These are phyloP conservation scores for Centropus bengalensis DNA, from an alignment of 2,113 vertebrate genomes.

Conservation along the genomic window DNA sequence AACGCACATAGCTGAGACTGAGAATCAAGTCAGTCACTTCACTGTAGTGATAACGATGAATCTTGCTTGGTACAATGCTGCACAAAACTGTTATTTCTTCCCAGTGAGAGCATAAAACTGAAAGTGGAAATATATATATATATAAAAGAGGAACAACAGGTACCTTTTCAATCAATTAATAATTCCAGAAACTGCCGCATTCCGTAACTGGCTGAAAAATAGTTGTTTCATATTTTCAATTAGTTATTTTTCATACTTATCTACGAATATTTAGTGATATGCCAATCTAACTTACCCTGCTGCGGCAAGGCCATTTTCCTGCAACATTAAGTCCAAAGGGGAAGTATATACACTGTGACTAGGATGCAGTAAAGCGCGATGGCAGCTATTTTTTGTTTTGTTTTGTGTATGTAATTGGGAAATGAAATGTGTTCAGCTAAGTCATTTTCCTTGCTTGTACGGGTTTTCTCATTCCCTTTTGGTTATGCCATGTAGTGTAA, in stretches of 20 bases:
- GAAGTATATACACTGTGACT: background rate
- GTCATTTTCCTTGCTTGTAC: background rate
- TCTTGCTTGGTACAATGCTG: background rate
- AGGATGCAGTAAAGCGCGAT: background rate
- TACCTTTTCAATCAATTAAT: background rate
- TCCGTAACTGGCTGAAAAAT: background rate
- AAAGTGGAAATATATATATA: background rate
- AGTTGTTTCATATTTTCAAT: background rate
- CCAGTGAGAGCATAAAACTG: background rate
- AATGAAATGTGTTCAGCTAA: background rate
- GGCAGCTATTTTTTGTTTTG: background rate
- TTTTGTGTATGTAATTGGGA: background rate
- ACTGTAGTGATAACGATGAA: background rate
- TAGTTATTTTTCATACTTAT: background rate
- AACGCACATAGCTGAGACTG: background rate
- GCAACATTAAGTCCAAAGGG: background rate
- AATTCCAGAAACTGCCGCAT: background rate
- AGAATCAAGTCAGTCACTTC: background rate
- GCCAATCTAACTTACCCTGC: background rate
- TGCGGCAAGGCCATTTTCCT: background rate
- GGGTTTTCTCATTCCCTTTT: background rate
- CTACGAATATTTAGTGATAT: background rate
- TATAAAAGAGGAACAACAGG: background rate
- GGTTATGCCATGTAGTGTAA: background rate
- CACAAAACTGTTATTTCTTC: background rate